Base-by-base conservation (phyloP, 1,140 invertebrate species). In the Probaryconus sp. region DNA sequence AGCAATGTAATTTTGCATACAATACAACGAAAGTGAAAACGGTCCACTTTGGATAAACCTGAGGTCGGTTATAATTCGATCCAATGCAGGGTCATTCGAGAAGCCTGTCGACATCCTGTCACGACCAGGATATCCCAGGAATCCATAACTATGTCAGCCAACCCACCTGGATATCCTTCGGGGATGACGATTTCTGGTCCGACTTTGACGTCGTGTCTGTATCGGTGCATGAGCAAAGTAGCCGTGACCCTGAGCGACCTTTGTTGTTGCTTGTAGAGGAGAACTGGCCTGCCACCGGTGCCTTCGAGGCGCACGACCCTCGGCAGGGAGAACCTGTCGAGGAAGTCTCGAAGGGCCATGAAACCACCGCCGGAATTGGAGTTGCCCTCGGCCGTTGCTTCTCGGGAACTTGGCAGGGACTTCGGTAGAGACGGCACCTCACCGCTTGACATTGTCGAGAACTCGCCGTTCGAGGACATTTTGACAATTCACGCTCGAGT, bases 141-240 rank as follows among this genome's bases (percentile, higher is more conserved):
- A n/a, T n/a, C n/a, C n/a, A n/a, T n/a, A n/a, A n/a, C n/a, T n/a
- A n/a, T n/a, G n/a, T n/a, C n/a, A n/a, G n/a, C n/a, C 24, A 13
- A 77, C 81, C 82, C 63, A 87, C 86, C 86, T 45, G 86, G 86
- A 78, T 87, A 88, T 78, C 85, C 86, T 51, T 88, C 85, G 33
- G 86, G 85, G 47, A 87, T 88, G 64, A 87, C 86, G 50, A 88
- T 88, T 79, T 88, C 86, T 63, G 86, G 85, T 48, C 85, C 85
- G 17, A 87, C 84, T 64, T 88, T 88, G 71, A 88, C 85, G 61
- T 88, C 87, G 55, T 87, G 85, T 13, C 85, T 79, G 45, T 87
- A 87, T 6, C 85, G 84, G 75, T 87, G 87, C 45, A 87, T 85
- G 9, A 87, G 55, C 3, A 88, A 58, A 9, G 81, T 87, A 0